Conservation (phyloP, 2,888 invertebrate genomes). For the Gryllus longicercus region DNA sequence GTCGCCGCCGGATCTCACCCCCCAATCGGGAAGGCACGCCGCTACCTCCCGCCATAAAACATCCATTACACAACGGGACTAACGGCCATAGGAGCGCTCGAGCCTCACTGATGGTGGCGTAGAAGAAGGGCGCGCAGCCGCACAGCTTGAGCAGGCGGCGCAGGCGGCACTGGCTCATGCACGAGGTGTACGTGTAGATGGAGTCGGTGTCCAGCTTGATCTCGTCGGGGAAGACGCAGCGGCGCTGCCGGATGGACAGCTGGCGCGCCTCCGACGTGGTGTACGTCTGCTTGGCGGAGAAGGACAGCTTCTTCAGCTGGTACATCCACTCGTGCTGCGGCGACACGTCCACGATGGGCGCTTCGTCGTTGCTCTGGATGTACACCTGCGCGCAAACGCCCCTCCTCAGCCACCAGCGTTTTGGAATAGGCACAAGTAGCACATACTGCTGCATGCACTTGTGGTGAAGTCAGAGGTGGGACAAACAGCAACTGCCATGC, state of each 20-base stretch:
- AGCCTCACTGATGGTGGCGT: slow-evolving; percentile 56
- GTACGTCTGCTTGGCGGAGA: slow-evolving; percentile 72
- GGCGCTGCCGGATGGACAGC: slow-evolving; percentile 62
- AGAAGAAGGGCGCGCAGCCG: slow-evolving; percentile 70
- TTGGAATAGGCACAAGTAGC: too few species aligned
- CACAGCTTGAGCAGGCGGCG: slow-evolving; percentile 60
- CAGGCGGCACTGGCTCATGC: slow-evolving; percentile 72
- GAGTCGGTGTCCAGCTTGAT: slow-evolving; percentile 57
- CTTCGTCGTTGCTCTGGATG: slow-evolving; percentile 66
- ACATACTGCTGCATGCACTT: too few species aligned
- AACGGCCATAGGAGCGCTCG: too few species aligned
- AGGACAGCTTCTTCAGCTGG: slow-evolving; percentile 58
- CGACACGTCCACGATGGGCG: slow-evolving; percentile 64
- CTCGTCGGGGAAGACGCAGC: slow-evolving; percentile 70
- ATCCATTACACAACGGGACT: too few species aligned
- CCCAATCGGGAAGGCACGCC: too few species aligned
- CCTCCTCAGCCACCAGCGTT: too few species aligned
- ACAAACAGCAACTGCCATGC: too few species aligned
- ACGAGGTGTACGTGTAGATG: slow-evolving; percentile 68
- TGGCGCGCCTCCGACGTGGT: slow-evolving; percentile 72
- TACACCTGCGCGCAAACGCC: slow-evolving; percentile 50
- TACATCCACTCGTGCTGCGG: slow-evolving; percentile 69
- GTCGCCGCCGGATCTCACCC: too few species aligned
- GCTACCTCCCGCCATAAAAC: too few species aligned
- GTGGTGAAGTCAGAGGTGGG: too few species aligned